Evolutionary conservation across 2,797 vertebrate genomes (phyloP), one percentile per base, ranked within the genome.

Genomic region (Hephaestus fuliginosus): DNA sequence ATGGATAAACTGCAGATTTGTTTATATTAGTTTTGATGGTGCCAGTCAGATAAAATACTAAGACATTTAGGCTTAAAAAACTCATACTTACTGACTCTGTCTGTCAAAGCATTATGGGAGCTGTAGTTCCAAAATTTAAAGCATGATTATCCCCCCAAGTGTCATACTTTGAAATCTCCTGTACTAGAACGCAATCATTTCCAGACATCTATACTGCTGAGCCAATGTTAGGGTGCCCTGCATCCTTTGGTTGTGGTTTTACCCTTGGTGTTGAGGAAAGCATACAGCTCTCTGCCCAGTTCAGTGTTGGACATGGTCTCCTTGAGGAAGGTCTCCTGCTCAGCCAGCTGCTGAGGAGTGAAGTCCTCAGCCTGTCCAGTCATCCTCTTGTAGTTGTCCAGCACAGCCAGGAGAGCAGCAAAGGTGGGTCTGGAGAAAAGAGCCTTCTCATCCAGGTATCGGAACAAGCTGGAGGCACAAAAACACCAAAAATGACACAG

Each of bases 341-440:
- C 96, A 18, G 85, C 78, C 70, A 91, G 70, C 91, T 96, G 93
- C 74, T 91, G 72, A 14, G 86, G 2, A 4, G 63, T 89, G 75
- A 95, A 92, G 61, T 64, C n/a, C 87, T 97, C 96, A 0, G 61
- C 2, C 76, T 88, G 81, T 39, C 96, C 96, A 0, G 96, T 97
- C 70, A 90, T 80, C 78, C 91, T 88, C 6, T 92, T 25, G 84
- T 96, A 97, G 89, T 97, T 96, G 87, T 97, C 94, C 83, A 96
- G 87, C 79, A 96, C 52, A 52, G 93, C 83, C 67, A 95, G 52
- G 3, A 97, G 62, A 36, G 95, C 91, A 5, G 92, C 81, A 5
- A 93, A 97, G 0, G 96, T 96, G 28, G 95, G 95, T 68, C 83
- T 95, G 74, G 95, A 92, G 86, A 97, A 96, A 56, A 97, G 91